Conservation (phyloP, 2,113 vertebrate genomes). For the Neodontobutis hainanensis region DNA sequence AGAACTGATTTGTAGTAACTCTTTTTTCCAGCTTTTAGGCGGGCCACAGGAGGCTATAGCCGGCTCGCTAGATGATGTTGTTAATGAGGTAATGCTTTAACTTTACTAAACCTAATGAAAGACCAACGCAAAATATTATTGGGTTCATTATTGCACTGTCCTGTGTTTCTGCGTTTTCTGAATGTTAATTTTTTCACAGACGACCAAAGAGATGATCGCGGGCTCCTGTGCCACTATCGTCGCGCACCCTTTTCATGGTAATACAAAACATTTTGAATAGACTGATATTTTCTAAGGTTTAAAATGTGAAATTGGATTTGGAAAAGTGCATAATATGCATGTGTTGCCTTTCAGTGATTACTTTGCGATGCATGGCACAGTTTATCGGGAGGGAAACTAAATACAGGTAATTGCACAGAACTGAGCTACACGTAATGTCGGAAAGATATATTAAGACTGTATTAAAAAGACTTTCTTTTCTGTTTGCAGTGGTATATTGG, state of each 20-base stretch:
- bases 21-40: slow-evolving; percentile 73
- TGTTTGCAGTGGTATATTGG: slow-evolving; percentile 84
- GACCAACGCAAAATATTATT: too few species aligned
- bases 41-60: slow-evolving; percentile 74
- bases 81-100: slow-evolving; percentile 86
- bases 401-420: slow-evolving; percentile 84
- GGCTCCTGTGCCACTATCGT: slow-evolving; percentile 93
- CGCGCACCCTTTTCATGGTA: slow-evolving; percentile 97
- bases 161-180: too few species aligned
- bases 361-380: slow-evolving; percentile 95
- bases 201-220: slow-evolving; percentile 94
- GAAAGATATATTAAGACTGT: not conserved
- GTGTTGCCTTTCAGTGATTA: slow-evolving; percentile 85
- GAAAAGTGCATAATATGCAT: too few species aligned
- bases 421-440: not conserved
- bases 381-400: slow-evolving; percentile 98
- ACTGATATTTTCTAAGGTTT: too few species aligned
- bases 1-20: not conserved
- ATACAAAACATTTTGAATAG: not conserved
- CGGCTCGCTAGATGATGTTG: slow-evolving; percentile 83
- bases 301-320: too few species aligned
- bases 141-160: too few species aligned
- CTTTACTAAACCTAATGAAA: too few species aligned
- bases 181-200: slow-evolving; percentile 72
- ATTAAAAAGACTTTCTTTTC: not conserved